phyloP scores from a whole-genome alignment of 2,797 vertebrate species.

The Odontamblyopus rebecca region DNA sequence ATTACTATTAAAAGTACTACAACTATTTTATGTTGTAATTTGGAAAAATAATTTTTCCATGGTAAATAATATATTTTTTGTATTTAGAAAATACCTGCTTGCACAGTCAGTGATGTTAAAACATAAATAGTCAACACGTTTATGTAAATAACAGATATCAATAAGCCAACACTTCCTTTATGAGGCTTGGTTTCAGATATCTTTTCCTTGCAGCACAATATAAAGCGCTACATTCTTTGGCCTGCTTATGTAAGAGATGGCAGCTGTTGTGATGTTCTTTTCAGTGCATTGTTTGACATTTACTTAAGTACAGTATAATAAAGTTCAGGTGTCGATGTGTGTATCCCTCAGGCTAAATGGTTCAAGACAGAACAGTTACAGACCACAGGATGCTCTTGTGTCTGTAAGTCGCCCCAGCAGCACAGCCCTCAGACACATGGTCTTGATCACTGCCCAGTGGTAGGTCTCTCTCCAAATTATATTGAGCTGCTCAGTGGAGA shows the following conservation, averaged over 20 bases:
- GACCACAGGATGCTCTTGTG: conserved; percentile 31
- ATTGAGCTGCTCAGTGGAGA: not conserved
- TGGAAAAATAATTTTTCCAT: too few species aligned
- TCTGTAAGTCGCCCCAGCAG: conserved; percentile 32
- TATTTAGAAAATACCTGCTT: too few species aligned
- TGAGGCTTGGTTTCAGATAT: not conserved
- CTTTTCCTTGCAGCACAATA: conserved; percentile 13
- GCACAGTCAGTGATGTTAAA: too few species aligned
- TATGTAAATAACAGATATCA: too few species aligned
- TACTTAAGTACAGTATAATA: conserved; percentile 38
- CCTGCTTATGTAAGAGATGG: conserved; percentile 15
- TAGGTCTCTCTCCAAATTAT: conserved; percentile 3
- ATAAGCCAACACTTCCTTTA: too few species aligned
- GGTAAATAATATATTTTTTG: too few species aligned
- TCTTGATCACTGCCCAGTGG: conserved; percentile 23
- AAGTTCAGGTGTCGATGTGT: conserved; percentile 34
- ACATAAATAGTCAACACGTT: not conserved
- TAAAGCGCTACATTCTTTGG: conserved; percentile 25
- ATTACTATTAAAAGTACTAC: too few species aligned
- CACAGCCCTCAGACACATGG: conserved; percentile 21
- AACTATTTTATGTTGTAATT: too few species aligned
- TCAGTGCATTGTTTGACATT: conserved; percentile 24
- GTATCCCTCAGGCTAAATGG: conserved; percentile 39
- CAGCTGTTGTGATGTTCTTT: conserved; percentile 32
- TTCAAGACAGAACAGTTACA: conserved; percentile 44